Evolutionary conservation across 2,113 vertebrate species (phyloP), one percentile per base, ranked within the genome.

Genomic region (Hippocampus mohnikei): DNA sequence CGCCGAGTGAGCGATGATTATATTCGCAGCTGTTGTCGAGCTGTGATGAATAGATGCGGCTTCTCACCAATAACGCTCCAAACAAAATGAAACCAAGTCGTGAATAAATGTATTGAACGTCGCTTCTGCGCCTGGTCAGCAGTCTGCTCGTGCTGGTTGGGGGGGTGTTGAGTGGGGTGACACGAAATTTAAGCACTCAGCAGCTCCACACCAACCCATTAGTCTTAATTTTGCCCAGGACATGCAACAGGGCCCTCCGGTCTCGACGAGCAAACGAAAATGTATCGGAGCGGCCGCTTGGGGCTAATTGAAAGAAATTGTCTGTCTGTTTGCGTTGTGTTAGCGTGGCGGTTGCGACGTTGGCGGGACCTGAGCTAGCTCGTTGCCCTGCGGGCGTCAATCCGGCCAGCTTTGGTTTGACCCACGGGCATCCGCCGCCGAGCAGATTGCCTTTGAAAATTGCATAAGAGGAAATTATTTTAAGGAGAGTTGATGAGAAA

Each of bases 301-400:
- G 48, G 83, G 85, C 90, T 93, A 93, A 93, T 92, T 93, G 91
- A 93, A 93, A 93, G 93, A 91, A 93, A 93, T 92, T 92, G 91
- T 90, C 84, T 93, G 92, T 92, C 92, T 91, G 85, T 88, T 92
- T 84, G 84, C 74, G 84, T 92, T 91, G 79, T 75, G 81, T 85
- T 81, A 77, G 78, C 41, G 18, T 62, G 71, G 27, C 75, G n/a
- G 72, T 78, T 70, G 70, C 68, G 78, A 72, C 70, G 71, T 79
- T 82, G 33, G 74, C 73, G 78, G 82, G 81, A 72, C 76, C 78
- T 70, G 71, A 81, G 81, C 78, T 56, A 25, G 55, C n/a, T 74
- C 55, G 71, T 70, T 80, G 84, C 77, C 84, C 81, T 73, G 29
- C 27, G 60, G 73, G 70, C 71, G 42, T 78, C 84, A 80, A 65